phyloP scores from a whole-genome alignment of 2,797 vertebrate species.

The Thamnophis elegans region DNA sequence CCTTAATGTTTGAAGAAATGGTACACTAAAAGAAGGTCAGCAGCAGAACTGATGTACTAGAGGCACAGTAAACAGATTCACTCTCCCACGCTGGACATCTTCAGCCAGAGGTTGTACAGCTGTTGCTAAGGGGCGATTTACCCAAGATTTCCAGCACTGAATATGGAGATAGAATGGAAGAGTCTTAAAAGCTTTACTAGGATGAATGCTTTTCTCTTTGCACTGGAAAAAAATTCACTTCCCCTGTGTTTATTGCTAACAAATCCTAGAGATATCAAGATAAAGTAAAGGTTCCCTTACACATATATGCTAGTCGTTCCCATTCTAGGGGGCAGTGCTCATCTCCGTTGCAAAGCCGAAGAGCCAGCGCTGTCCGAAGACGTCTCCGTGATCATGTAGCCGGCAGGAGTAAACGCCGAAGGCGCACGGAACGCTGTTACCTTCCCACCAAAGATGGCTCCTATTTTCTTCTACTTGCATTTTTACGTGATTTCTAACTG shows the following conservation, averaged over 20 bases:
- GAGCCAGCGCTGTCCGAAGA: too few relatives aligned
- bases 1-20: not conserved
- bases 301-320: too few relatives aligned
- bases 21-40: not conserved
- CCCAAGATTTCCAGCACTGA: not conserved
- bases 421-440: too few relatives aligned
- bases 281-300: too few relatives aligned
- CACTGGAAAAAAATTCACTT: not conserved
- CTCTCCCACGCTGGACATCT: not conserved
- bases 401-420: too few relatives aligned
- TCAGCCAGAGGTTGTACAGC: not conserved
- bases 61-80: not conserved
- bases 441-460: too few relatives aligned
- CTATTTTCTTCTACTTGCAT: too few relatives aligned
- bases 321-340: too few relatives aligned
- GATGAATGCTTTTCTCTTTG: not conserved
- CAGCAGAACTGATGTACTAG: not conserved
- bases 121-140: not conserved
- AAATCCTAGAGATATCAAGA: not conserved
- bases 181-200: not conserved
- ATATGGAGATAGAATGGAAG: not conserved
- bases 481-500: too few relatives aligned
- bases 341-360: too few relatives aligned
- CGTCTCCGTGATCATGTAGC: too few relatives aligned
- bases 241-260: not conserved